Conservation (phyloP, 2,888 invertebrate genomes). For the Caenorhabditis panamensis region DNA sequence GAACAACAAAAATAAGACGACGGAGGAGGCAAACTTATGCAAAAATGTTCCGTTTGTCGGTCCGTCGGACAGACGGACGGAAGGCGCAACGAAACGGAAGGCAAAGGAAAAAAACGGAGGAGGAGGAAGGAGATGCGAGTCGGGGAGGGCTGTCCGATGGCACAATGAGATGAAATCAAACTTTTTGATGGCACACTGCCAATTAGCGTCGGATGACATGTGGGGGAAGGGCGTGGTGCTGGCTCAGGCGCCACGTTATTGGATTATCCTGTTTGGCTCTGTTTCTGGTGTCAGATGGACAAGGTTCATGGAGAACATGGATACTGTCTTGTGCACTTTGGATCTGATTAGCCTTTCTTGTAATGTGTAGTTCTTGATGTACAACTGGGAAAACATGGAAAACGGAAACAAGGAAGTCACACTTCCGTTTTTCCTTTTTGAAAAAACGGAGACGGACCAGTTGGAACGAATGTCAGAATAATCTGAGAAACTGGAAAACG, state of each 20-base stretch:
- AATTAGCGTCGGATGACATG: conserved; percentile 47
- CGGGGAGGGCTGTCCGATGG: conserved; percentile 9
- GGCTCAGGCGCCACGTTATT: conserved; percentile 11
- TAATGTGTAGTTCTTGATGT: too few relatives aligned
- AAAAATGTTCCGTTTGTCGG: conserved; percentile 29
- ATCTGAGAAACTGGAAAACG: background rate
- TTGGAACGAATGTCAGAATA: background rate
- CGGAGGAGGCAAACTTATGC: conserved; percentile 29
- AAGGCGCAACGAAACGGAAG: conserved; percentile 10
- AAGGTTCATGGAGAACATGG: background rate
- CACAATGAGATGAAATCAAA: conserved; percentile 52
- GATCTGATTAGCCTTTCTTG: background rate
- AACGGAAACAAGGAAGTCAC: too few relatives aligned
- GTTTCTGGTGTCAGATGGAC: background rate
- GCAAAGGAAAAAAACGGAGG: conserved; percentile 19
- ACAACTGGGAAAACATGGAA: too few relatives aligned
- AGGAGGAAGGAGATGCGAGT: conserved; percentile 1
- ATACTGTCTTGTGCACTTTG: background rate
- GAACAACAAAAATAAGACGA: conserved; percentile 42
- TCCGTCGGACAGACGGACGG: background rate
- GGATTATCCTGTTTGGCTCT: conserved; percentile 7
- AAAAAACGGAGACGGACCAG: background rate
- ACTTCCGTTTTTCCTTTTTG: background rate
- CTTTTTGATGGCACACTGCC: conserved; percentile 56
- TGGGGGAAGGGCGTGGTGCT: conserved; percentile 10